A percentile compares a stretch with the other conserved stretches of the same genome.
phyloP scores from a whole-genome alignment of 2,888 invertebrate genomes.

The Lomographa bimaculata region DNA sequence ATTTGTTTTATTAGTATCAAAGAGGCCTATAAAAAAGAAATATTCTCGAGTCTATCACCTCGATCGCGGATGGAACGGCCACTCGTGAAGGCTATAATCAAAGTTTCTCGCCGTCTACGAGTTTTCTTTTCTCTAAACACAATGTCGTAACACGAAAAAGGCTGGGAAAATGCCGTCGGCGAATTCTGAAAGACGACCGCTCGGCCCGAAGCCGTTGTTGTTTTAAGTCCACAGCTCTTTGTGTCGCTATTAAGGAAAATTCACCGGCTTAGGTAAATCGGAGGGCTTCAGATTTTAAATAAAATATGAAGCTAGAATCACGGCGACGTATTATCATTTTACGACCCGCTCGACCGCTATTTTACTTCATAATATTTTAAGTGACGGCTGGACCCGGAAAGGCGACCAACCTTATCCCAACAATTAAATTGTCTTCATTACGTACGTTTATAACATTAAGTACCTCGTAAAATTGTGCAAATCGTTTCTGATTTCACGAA shows the following conservation, averaged over 20 bases:
- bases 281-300: slow-evolving; percentile 41
- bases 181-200: slow-evolving; percentile 61
- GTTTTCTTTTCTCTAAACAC: slow-evolving; percentile 81
- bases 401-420: slow-evolving; percentile 19
- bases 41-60: slow-evolving; percentile 76
- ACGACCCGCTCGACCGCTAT: slow-evolving; percentile 34
- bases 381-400: slow-evolving; percentile 26
- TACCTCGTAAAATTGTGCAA: slow-evolving; percentile 19
- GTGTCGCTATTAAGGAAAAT: slow-evolving; percentile 64
- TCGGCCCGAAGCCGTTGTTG: slow-evolving; percentile 55
- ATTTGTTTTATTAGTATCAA: slow-evolving; percentile 81
- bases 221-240: slow-evolving; percentile 68
- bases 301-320: slow-evolving; percentile 29
- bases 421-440: slow-evolving; percentile 32
- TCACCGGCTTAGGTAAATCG: slow-evolving; percentile 59
- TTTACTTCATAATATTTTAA: slow-evolving; percentile 34
- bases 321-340: slow-evolving; percentile 30
- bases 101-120: slow-evolving; percentile 78
- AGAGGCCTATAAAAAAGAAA: slow-evolving; percentile 78
- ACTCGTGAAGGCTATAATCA: slow-evolving; percentile 80
- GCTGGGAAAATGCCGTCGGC: slow-evolving; percentile 76
- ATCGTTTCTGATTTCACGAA: slow-evolving; percentile 11
- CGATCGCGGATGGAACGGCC: slow-evolving; percentile 71
- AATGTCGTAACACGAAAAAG: slow-evolving; percentile 81
- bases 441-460: slow-evolving; percentile 21